Conservation (phyloP, 64 coral and sea anemone genomes). For the Dendrophyllia cribrosa region DNA sequence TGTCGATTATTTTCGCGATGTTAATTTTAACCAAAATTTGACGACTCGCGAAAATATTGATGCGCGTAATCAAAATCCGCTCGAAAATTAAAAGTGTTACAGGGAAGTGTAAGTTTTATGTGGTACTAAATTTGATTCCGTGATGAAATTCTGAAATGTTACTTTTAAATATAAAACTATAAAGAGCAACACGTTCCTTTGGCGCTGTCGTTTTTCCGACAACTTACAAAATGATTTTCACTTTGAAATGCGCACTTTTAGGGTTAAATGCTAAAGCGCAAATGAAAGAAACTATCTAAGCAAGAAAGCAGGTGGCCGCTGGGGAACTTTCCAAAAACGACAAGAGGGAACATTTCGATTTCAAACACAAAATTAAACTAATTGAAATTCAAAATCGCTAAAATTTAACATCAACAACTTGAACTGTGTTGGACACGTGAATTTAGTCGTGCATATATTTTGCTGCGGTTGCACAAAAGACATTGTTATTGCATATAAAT, state of each 20-base stretch:
- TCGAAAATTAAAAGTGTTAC: too few species aligned
- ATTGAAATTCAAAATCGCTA: constrained; percentile 8
- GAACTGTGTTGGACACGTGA: neutral
- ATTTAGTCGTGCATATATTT: neutral
- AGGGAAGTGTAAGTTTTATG: too few species aligned
- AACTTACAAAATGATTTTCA: neutral
- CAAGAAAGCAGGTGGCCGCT: neutral
- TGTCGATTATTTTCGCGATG: too few species aligned
- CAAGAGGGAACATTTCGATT: neutral
- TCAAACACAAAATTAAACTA: neutral
- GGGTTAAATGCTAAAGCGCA: neutral
- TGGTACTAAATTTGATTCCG: too few species aligned
- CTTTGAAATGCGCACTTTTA: neutral
- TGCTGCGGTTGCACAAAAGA: neutral
- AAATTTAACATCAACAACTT: neutral
- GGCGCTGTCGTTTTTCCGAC: neutral
- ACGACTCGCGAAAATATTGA: too few species aligned
- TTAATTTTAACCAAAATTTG: too few species aligned
- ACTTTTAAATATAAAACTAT: too few species aligned
- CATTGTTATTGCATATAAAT: neutral
- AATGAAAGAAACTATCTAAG: neutral
- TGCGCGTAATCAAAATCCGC: too few species aligned
- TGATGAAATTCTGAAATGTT: too few species aligned
- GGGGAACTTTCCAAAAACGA: neutral
- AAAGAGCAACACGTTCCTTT: too few species aligned